Conservation (phyloP, 2,888 invertebrate genomes). For the Apocheima hispidaria region DNA sequence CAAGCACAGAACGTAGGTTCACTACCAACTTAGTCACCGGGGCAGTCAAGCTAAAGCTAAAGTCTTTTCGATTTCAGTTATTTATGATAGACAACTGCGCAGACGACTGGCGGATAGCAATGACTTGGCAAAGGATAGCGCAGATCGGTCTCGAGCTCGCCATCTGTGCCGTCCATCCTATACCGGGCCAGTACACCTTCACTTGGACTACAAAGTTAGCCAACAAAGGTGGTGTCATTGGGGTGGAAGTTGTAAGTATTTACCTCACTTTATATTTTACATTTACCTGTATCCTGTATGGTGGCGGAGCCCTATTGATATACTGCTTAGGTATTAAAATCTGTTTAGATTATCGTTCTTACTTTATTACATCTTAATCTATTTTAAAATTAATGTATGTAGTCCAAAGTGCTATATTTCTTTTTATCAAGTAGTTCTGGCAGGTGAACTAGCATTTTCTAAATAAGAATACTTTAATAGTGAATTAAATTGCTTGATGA, state of each 20-base stretch:
- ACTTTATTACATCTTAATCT: neutral
- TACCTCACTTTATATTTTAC: neutral
- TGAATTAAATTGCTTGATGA: neutral
- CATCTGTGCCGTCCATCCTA: slow-evolving; percentile 99
- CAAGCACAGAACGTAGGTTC: too few relatives aligned
- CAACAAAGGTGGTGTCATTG: slow-evolving; percentile 92
- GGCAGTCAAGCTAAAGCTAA: too few relatives aligned
- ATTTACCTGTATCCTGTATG: neutral
- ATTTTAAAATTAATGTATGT: neutral
- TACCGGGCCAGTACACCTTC: slow-evolving; percentile 98
- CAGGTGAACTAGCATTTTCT: neutral
- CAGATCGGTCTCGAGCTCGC: slow-evolving; percentile 96
- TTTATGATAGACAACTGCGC: slow-evolving; percentile 99
- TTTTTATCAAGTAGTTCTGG: neutral
- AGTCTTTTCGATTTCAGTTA: slow-evolving; percentile 89
- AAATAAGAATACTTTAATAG: neutral
- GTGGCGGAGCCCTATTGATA: too few relatives aligned
- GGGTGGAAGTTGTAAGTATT: slow-evolving; percentile 86
- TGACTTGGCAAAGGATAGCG: slow-evolving; percentile 98
- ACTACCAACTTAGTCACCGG: too few relatives aligned
- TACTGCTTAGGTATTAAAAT: neutral
- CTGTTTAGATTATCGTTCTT: neutral
- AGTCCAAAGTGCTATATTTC: neutral
- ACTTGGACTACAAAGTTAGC: slow-evolving; percentile 98
- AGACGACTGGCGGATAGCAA: slow-evolving; percentile 99